A percentile compares a stretch with the other conserved stretches of the same genome.
Conservation (phyloP, 2,888 invertebrate species). For the Chrysolina oricalcia region DNA sequence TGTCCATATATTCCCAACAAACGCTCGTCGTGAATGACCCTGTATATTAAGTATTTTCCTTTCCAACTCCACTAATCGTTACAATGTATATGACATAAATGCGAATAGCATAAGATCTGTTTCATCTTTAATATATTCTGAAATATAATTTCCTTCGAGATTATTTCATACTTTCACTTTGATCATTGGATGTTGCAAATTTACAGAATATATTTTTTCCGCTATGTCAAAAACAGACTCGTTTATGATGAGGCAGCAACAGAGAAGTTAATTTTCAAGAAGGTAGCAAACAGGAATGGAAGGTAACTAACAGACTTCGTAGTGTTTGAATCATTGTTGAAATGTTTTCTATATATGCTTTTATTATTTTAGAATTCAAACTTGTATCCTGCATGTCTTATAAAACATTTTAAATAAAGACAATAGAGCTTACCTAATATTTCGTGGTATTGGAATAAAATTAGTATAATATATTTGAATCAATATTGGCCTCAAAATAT, state of each 20-base stretch:
- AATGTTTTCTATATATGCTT: neutral
- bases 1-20: no score
- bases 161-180: conserved; percentile 7
- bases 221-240: conserved; percentile 53
- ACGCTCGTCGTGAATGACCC: no score
- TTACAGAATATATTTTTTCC: conserved; percentile 47
- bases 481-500: no score
- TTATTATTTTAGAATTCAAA: no score
- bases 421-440: no score
- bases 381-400: no score
- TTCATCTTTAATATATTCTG: neutral
- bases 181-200: conserved; percentile 39
- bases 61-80: neutral
- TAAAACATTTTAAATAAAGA: no score
- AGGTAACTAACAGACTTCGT: neutral
- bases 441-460: no score
- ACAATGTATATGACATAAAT: neutral
- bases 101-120: neutral
- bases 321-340: neutral
- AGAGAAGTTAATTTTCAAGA: conserved; percentile 4
- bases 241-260: conserved; percentile 19
- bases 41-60: neutral
- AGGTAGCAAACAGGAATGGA: conserved; percentile 1
- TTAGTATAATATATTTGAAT: no score
- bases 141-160: neutral